Evolutionary conservation across 2,888 invertebrate species (phyloP).

Genomic region (Hetaerina titia): DNA sequence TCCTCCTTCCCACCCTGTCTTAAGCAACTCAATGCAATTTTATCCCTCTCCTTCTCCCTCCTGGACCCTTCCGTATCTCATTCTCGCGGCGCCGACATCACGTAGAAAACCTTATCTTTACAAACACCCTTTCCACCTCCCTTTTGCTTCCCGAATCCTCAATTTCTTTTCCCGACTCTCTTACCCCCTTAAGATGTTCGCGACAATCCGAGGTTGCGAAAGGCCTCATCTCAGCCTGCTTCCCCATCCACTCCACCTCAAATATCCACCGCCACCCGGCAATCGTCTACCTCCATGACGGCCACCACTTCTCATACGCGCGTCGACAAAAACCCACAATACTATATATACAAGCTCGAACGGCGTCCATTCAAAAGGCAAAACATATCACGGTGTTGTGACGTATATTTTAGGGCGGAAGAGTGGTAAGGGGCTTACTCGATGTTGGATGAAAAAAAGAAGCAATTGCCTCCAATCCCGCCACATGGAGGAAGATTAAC

Average conservation of each 20-base stretch:
- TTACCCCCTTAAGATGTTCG: neutral
- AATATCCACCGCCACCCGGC: neutral
- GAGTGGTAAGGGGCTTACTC: neutral
- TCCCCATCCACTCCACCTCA: neutral
- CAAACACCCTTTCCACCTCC: constrained; percentile 25
- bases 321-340: neutral
- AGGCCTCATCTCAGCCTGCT: neutral
- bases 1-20: neutral
- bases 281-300: neutral
- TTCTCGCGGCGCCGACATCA: neutral
- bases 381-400: neutral
- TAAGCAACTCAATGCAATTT: neutral
- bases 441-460: neutral
- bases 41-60: neutral
- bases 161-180: neutral
- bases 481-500: neutral
- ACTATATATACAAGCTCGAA: neutral
- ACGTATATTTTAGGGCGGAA: neutral
- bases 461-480: too few relatives aligned
- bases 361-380: neutral
- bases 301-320: neutral
- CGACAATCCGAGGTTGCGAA: constrained; percentile 27
- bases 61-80: constrained; percentile 10
- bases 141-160: neutral
- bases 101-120: constrained; percentile 37